Evolutionary conservation across 2,113 vertebrate species (phyloP), one percentile per base, ranked within the genome.

Genomic region (Engraulis encrasicolus): DNA sequence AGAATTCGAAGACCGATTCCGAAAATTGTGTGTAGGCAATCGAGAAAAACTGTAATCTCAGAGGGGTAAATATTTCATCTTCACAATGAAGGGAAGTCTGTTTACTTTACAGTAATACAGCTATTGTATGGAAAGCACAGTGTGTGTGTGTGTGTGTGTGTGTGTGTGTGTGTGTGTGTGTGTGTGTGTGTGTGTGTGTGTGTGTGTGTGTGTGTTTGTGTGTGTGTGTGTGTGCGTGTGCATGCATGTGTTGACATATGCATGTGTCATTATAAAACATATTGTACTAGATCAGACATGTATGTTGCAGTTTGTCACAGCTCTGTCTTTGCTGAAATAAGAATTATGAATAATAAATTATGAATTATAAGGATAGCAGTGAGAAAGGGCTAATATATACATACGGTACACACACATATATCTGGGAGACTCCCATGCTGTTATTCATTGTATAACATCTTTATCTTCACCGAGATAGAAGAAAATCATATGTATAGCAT

Each of bases 31-130:
- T n/a, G n/a, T n/a, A n/a, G n/a, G n/a, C n/a, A n/a, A n/a, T n/a
- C n/a, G n/a, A n/a, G n/a, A n/a, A n/a, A n/a, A n/a, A n/a, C n/a
- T n/a, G n/a, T n/a, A 66, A 66, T 66, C 58, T 66, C 58, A 66
- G 58, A 31, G 58, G 58, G 23, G 58, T 66, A 66, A 66, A 66
- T 66, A 66, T 66, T 66, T 66, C 58, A 66, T 66, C 58, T 23
- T 9, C 12, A 66, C n/a, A 66, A n/a, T 27, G 58, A 66, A 23
- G 58, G 58, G 23, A 6, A 27, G 58, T 23, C 58, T 31, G 58
- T 66, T 66, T 31, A 66, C 31, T 9, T n/a, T n/a, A n/a, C n/a
- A n/a, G n/a, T n/a, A n/a, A n/a, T n/a, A 23, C n/a, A 31, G 18
- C 54, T 58, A 19, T 58, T 58, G 54, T 58, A 20, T n/a, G 23